Evolutionary conservation across 2,888 invertebrate genomes (phyloP), one percentile per base, ranked within the genome.

Genomic region (Leptarthrus brevirostris): DNA sequence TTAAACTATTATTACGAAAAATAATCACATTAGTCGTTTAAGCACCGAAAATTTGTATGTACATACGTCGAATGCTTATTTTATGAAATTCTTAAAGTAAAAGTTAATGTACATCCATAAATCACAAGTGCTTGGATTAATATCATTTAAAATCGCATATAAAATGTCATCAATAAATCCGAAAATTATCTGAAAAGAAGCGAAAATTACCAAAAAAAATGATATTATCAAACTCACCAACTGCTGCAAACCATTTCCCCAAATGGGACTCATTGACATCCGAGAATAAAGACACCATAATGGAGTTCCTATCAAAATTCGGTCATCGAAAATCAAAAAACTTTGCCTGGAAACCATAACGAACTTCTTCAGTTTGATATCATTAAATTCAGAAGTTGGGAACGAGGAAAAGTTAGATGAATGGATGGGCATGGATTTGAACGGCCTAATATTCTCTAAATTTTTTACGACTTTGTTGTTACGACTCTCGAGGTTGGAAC

Each of bases 391-490:
- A 40, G 16, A 10, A 18, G 36, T 40, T 40, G 58, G 10, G 20
- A 20, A 30, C 20, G 8, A 34, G 20, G 34, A 5, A 20, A 12
- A 36, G 20, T n/a, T 18, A 3, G 34, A 26, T 14, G 30, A 34
- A 34, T 34, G 16, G 56, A 26, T 12, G 30, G 30, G 56, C n/a
- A 56, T 56, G 30, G 14, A 40, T 12, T 30, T 30, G 14, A 56
- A 18, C 34, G 56, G 58, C 58, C 58, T 58, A 58, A 58, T 58
- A 36, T 36, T 58, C 36, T 20, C 18, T 56, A 54, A 75, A 75
- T 69, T 73, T 73, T 75, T 75, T 75, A 75, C 70, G 70, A 73
- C 75, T 66, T 70, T 75, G 69, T 73, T 61, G 75, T 75, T 70
- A 75, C 73, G 70, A 75, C 69, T 73, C 61, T 54, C 70, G 26